Conservation (phyloP, 2,113 vertebrate genomes). For the Chloebia gouldiae region DNA sequence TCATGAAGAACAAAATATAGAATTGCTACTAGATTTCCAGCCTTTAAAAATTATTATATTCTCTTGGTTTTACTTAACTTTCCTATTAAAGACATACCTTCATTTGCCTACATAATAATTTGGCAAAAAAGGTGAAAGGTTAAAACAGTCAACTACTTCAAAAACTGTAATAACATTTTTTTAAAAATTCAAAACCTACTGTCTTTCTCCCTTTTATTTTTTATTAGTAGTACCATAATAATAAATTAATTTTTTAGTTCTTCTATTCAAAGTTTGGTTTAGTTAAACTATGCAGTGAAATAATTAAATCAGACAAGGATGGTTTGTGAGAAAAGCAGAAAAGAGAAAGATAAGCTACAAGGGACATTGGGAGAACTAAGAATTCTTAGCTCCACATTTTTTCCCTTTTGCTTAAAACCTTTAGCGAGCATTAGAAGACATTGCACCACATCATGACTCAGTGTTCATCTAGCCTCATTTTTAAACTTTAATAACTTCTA, state of each 20-base stretch:
- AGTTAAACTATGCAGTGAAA: neutral
- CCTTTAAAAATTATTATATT: neutral
- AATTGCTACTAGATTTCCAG: neutral
- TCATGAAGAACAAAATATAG: neutral
- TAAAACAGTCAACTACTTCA: neutral
- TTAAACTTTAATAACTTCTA: neutral
- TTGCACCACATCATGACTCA: neutral
- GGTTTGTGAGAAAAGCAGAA: neutral
- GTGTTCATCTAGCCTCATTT: neutral
- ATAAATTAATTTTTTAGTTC: neutral
- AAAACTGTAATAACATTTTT: neutral
- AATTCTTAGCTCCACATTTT: neutral
- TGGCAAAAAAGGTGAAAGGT: neutral
- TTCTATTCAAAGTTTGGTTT: neutral
- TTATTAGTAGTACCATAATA: accelerated
- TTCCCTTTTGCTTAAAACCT: neutral
- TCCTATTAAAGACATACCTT: neutral
- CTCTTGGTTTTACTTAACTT: neutral
- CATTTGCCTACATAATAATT: neutral
- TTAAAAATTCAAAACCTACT: neutral
- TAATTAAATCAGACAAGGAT: neutral
- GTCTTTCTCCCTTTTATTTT: neutral
- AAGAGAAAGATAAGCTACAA: neutral
- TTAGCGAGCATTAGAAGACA: neutral
- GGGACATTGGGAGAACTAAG: neutral